These are phyloP conservation scores for Luperina testacea DNA, from an alignment of 2,888 invertebrate genomes.

Conservation along the genomic window DNA sequence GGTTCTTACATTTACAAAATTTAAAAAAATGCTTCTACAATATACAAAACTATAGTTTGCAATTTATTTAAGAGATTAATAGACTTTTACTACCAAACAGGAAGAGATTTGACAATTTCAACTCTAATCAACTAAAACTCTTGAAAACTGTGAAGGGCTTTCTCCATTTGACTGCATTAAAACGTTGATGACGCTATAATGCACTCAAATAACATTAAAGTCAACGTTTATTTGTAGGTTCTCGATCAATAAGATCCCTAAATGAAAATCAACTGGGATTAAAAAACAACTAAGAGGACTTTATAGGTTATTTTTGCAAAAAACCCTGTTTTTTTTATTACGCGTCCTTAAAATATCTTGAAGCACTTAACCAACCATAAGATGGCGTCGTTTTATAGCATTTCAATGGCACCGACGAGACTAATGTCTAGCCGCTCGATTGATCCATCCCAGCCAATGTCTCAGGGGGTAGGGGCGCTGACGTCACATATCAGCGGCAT, in stretches of 20 bases:
- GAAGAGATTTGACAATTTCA: not conserved
- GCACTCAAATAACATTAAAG: not conserved
- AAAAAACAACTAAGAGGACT: not conserved
- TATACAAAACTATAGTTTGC: too few species aligned
- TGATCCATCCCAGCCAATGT: slow-evolving; percentile 46
- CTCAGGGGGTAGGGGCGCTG: slow-evolving; percentile 40
- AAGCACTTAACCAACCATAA: slow-evolving; percentile 10
- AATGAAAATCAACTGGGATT: not conserved
- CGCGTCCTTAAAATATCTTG: not conserved
- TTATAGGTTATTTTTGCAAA: not conserved
- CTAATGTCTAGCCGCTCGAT: slow-evolving; percentile 51
- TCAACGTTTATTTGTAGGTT: not conserved
- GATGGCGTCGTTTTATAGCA: slow-evolving; percentile 43
- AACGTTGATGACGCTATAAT: not conserved
- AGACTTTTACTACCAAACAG: too few species aligned
- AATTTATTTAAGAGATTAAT: too few species aligned
- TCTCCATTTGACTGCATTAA: not conserved
- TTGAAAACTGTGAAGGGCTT: not conserved
- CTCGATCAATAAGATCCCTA: not conserved
- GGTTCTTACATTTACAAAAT: too few species aligned
- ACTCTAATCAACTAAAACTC: not conserved
- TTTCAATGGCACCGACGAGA: slow-evolving; percentile 44
- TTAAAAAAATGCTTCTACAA: too few species aligned
- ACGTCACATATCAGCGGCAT: slow-evolving; percentile 36
- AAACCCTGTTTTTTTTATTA: not conserved